Base-by-base conservation (phyloP, 1,140 invertebrate species). In the Archivesica marissinica region DNA sequence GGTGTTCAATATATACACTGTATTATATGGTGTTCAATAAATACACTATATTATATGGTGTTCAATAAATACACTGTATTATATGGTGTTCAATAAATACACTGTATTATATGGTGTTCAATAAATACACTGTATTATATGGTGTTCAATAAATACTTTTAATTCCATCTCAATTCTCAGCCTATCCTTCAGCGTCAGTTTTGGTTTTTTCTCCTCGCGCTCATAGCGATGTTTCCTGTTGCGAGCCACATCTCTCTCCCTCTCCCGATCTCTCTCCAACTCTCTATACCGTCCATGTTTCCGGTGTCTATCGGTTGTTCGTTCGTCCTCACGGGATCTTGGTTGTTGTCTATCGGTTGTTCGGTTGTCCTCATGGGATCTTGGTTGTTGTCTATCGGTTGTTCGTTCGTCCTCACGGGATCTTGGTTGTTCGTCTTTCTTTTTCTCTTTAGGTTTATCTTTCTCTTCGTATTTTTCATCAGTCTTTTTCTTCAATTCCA, bases 401-500 rank as follows among this genome's bases (percentile, higher is more conserved):
- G 38, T 75, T 72, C 78, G 41, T 28, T 80, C 74, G 28, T 74
- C 79, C 39, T 81, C 85, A 38, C 35, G 64, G 52, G 75, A 54
- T 52, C 33, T 74, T 20, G 35, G 80, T 66, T 52, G 87, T 80
- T 87, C 81, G 39, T 87, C 72, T 39, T 78, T 85, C 25, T 82
- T 70, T 81, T 74, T 75, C n/a, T 91, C 85, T 54, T 89, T 88
- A 70, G 88, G 89, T 38, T 92, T 89, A 77, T 91, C 90, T 81
- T 90, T 89, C 28, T 93, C 91, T 35, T 92, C 84, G 64, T 94
- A 91, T 30, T 93, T 92, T 44, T 93, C 93, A 7, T 3, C 68
- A 56, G 70, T 88, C 84, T 70, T 75, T 47, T 78, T 68, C 80
- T 86, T 72, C 75, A 33, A 83, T 76, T 85, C 85, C 59, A 79